Evolutionary conservation across 53 echinoderm and acorn worm genomes (phyloP), one percentile per base, ranked within the genome.

Genomic region (Zoroaster sp.): DNA sequence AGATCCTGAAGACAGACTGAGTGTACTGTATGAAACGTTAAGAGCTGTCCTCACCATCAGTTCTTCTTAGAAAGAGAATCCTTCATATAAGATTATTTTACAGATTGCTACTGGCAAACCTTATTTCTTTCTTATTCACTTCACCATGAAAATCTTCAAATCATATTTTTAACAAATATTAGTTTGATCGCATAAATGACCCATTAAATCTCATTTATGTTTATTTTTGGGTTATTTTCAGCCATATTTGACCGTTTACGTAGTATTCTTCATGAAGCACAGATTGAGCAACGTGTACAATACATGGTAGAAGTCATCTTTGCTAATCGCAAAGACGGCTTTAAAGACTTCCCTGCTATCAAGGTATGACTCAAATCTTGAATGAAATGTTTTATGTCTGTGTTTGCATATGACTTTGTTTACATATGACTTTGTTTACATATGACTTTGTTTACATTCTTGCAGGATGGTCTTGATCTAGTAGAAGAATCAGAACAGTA

Each of bases 251-350:
- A 96, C 68, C 89, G 95, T 30, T 77, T 92, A 23, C 94, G 98
- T 21, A 94, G 85, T 75, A 98, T 98, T 83, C 91, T 98, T 17
- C 98, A 98, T 71, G 98, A 98, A 28, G 95, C 89, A 5, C 54
- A 89, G 47, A 98, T 98, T 34, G 98, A 98, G 40, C 95, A 95
- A 66, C 88, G 98, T 35, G 98, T 98, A 25, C 98, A 98, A 91
- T 95, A 98, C 91, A 98, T 98, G 98, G 94, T 95, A 39, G 98
- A 98, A 69, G 98, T 97, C 25, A 92, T 98, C 85, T 98, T 98
- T 42, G 98, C 95, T 67, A 94, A 94, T 78, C 92, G 98, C 18
- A 98, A 98, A 70, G 98, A 98, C 68, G 95, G 97, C 10, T 95
- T 96, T 65, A 94, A 94, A 78, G 85, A 85, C 43, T 85, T 85